A percentile compares a stretch with the other conserved stretches of the same genome.
Conservation (phyloP, 2,888 invertebrate genomes). For the Chrysina gloriosa region DNA sequence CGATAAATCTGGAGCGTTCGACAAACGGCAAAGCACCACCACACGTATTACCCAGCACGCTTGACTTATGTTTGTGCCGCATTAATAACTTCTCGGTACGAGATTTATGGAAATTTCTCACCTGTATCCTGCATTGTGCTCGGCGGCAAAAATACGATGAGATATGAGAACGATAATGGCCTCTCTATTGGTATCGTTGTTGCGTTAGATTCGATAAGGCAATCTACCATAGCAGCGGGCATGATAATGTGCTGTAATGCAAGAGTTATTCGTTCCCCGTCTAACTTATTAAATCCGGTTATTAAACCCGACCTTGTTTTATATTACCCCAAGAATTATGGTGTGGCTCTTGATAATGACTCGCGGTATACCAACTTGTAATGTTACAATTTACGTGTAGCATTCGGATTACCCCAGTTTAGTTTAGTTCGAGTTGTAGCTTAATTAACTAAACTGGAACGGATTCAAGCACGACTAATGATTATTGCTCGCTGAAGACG, state of each 20-base stretch:
- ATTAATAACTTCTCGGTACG: conserved; percentile 11
- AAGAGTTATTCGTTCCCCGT: background rate
- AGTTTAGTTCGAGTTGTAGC: no score
- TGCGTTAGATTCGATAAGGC: background rate
- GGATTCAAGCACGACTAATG: no score
- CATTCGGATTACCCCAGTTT: no score
- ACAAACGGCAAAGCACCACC: background rate
- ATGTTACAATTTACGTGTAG: background rate
- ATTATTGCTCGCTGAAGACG: no score
- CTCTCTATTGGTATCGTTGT: no score
- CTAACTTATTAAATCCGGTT: background rate
- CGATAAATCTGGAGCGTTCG: background rate
- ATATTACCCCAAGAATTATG: background rate
- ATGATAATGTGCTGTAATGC: background rate
- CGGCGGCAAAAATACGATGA: conserved; percentile 1
- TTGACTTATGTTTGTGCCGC: background rate
- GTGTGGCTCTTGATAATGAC: background rate
- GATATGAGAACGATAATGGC: no score
- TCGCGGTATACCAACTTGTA: background rate
- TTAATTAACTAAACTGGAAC: no score
- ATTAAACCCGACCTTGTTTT: conserved; percentile 1
- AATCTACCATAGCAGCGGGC: background rate
- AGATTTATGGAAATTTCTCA: conserved; percentile 21
- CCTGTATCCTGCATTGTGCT: conserved; percentile 11
- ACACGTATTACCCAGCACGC: background rate